These are phyloP conservation scores for Mythimna loreyi DNA, from an alignment of 2,888 invertebrate species.

Conservation along the genomic window DNA sequence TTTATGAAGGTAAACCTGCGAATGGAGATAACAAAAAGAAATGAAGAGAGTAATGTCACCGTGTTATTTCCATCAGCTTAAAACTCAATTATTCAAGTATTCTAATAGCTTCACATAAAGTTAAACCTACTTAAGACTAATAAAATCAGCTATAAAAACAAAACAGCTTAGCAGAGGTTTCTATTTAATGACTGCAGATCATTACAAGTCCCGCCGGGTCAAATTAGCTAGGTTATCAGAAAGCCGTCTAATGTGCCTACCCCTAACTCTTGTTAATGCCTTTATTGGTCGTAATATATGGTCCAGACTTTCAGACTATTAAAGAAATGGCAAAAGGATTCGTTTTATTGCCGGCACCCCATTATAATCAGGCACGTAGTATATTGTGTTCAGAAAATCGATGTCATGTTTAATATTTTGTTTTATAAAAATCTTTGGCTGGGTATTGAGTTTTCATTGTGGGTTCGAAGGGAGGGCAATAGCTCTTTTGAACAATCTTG, in stretches of 20 bases:
- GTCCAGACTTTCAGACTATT: constrained; percentile 59
- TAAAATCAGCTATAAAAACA: constrained; percentile 15
- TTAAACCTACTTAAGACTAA: background rate
- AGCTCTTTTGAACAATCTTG: too few species aligned
- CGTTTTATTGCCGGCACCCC: constrained; percentile 60
- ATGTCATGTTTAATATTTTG: constrained; percentile 19
- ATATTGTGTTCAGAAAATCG: constrained; percentile 49
- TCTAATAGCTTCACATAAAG: background rate
- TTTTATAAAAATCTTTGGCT: background rate
- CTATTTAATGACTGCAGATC: constrained; percentile 37
- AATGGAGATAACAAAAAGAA: too few species aligned
- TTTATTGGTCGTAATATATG: constrained; percentile 57
- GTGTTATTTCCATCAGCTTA: too few species aligned
- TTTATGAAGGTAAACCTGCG: too few species aligned
- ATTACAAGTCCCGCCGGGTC: constrained; percentile 58
- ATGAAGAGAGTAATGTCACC: too few species aligned
- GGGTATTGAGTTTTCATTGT: background rate
- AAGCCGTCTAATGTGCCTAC: constrained; percentile 42
- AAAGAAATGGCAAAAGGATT: constrained; percentile 57
- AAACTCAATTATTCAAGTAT: background rate
- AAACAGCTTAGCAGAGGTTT: constrained; percentile 29
- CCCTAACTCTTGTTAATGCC: constrained; percentile 58
- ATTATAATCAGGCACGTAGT: constrained; percentile 61
- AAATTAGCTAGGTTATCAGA: constrained; percentile 60
- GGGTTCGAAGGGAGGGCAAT: too few species aligned